Conservation (phyloP, 2,113 vertebrate species). For the Sarotherodon lohbergeri region DNA sequence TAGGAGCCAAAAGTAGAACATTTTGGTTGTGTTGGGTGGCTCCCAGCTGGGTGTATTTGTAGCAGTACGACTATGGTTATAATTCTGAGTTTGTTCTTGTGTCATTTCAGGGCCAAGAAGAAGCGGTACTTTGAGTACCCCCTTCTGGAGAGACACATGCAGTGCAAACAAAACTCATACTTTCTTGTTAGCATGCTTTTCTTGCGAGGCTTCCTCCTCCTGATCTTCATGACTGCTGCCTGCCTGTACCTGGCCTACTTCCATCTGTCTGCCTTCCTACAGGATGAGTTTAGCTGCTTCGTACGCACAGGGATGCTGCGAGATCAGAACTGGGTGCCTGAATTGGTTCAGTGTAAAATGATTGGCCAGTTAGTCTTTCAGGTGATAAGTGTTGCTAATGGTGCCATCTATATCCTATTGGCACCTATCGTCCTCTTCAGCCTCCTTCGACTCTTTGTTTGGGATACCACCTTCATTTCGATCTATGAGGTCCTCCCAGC, state of each 20-base stretch:
- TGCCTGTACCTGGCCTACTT: constrained; percentile 92
- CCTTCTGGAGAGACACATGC: constrained; percentile 88
- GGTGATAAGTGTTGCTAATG: constrained; percentile 81
- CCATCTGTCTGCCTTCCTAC: constrained; percentile 85
- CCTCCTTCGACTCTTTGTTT: constrained; percentile 83
- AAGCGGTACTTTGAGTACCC: constrained; percentile 97
- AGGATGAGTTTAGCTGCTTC: constrained; percentile 93
- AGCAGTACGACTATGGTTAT: neutral
- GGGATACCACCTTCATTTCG: constrained; percentile 89
- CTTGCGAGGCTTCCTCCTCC: constrained; percentile 83
- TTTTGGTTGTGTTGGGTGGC: neutral
- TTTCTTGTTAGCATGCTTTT: constrained; percentile 84
- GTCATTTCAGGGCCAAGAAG: constrained; percentile 79
- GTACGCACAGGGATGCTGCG: constrained; percentile 81
- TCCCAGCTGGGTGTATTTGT: neutral
- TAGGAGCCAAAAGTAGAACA: neutral
- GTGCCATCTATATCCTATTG: constrained; percentile 80
- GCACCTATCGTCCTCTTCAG: constrained; percentile 84
- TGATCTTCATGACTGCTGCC: constrained; percentile 81
- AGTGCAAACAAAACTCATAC: constrained; percentile 86
- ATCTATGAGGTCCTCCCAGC: constrained; percentile 93
- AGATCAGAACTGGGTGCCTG: constrained; percentile 71
- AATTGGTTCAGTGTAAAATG: constrained; percentile 86
- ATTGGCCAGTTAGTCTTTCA: constrained; percentile 86
- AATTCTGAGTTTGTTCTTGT: neutral